phyloP scores from a whole-genome alignment of 2,113 vertebrate genomes.

The Athene cunicularia region DNA sequence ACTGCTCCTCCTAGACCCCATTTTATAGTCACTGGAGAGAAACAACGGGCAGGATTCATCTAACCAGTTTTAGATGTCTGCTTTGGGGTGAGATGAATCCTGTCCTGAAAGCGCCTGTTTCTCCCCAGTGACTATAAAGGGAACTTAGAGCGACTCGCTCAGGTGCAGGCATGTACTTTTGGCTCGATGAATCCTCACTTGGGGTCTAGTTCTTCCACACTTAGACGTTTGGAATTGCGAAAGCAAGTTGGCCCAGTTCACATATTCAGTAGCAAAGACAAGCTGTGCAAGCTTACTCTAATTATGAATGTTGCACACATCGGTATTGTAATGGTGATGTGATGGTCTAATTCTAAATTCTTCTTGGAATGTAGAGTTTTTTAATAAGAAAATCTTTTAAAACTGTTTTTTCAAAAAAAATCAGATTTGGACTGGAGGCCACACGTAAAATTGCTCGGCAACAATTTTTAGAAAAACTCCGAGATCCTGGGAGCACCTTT shows the following conservation, averaged over 20 bases:
- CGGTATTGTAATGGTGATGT: background rate
- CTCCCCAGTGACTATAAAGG: background rate
- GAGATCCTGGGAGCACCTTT: background rate
- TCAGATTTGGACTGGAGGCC: conserved; percentile 61
- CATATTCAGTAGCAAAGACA: background rate
- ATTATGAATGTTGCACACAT: background rate
- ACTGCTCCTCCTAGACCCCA: conserved; percentile 9
- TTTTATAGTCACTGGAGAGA: conserved; percentile 19
- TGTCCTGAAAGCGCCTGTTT: background rate
- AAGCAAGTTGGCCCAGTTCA: background rate
- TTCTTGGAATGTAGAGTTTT: background rate
- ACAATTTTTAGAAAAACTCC: conserved; percentile 63
- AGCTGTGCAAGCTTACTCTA: background rate
- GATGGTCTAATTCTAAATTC: background rate
- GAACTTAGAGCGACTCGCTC: background rate
- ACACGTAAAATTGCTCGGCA: conserved; percentile 65
- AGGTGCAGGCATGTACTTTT: conserved; percentile 13
- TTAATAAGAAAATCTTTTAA: background rate
- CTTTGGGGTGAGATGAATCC: conserved; percentile 33
- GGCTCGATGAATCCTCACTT: background rate
- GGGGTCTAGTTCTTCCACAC: background rate
- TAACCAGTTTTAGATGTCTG: background rate
- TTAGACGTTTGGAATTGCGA: background rate
- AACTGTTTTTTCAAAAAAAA: background rate
- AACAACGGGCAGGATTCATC: background rate